A percentile compares a stretch with the other conserved stretches of the same genome.
phyloP scores from a whole-genome alignment of 2,113 vertebrate genomes.

The Dromaius novaehollandiae region DNA sequence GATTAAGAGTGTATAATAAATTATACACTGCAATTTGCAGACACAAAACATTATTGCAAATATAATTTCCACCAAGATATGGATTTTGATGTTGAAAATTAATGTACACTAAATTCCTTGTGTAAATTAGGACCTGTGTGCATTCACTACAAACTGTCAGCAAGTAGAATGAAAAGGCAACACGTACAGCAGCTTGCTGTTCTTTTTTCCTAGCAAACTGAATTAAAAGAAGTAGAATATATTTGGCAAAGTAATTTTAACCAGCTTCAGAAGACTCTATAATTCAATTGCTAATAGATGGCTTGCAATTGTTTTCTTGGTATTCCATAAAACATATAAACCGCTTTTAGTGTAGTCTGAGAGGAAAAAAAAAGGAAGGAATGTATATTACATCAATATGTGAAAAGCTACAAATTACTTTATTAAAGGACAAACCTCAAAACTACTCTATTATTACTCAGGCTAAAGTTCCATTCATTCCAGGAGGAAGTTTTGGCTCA shows the following conservation, averaged over 20 bases:
- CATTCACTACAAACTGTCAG: conserved; percentile 18
- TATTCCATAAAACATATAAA: conserved; percentile 17
- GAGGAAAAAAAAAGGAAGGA: not conserved
- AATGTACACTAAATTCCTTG: conserved; percentile 15
- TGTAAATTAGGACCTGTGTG: not conserved
- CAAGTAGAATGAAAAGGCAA: conserved; percentile 41
- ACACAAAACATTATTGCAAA: conserved; percentile 17
- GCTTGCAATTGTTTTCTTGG: conserved; percentile 7
- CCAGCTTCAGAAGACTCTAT: not conserved
- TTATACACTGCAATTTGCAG: conserved; percentile 14
- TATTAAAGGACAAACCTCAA: not conserved
- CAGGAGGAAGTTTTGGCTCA: not conserved
- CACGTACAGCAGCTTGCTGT: not conserved
- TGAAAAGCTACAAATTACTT: not conserved
- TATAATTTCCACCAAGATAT: conserved; percentile 19
- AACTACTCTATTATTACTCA: not conserved
- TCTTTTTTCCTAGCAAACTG: not conserved
- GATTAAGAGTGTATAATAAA: conserved; percentile 26
- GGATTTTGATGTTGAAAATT: conserved; percentile 24
- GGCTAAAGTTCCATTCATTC: not conserved
- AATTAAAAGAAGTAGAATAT: not conserved
- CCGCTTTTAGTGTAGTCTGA: not conserved
- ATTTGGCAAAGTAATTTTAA: conserved; percentile 40
- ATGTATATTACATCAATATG: not conserved
- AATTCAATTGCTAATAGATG: not conserved